Percentiles rank a stretch among this genome's conserved stretches.
phyloP scores from a whole-genome alignment of 2,888 invertebrate species.

The Crocallis elinguaria region DNA sequence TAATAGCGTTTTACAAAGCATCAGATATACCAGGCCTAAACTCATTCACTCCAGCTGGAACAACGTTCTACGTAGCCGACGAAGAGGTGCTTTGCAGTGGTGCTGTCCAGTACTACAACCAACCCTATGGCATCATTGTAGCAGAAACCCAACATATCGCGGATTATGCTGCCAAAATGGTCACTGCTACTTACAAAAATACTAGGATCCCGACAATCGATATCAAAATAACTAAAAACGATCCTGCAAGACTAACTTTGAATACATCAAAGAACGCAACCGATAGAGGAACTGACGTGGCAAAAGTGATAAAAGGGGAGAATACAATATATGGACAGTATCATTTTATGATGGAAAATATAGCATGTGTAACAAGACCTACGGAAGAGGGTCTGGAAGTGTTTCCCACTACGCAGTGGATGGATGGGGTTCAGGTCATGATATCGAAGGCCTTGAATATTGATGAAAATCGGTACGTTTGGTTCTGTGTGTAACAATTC shows the following conservation, averaged over 20 bases:
- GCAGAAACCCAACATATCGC: slow-evolving; percentile 84
- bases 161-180: slow-evolving; percentile 81
- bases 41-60: slow-evolving; percentile 61
- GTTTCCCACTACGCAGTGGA: slow-evolving; percentile 85
- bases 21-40: slow-evolving; percentile 88
- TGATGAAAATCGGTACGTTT: slow-evolving; percentile 86
- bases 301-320: slow-evolving; percentile 76
- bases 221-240: slow-evolving; percentile 49
- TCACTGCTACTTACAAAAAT: slow-evolving; percentile 81
- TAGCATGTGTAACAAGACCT: slow-evolving; percentile 86
- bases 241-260: slow-evolving; percentile 45
- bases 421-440: slow-evolving; percentile 82
- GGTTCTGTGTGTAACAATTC: too few relatives aligned
- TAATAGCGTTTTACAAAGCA: slow-evolving; percentile 85
- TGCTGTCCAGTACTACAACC: slow-evolving; percentile 58
- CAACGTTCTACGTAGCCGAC: slow-evolving; percentile 33
- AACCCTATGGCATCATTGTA: slow-evolving; percentile 78
- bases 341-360: slow-evolving; percentile 90
- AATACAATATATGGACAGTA: slow-evolving; percentile 86
- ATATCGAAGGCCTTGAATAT: slow-evolving; percentile 81
- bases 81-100: slow-evolving; percentile 77
- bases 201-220: slow-evolving; percentile 59
- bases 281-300: slow-evolving; percentile 65
- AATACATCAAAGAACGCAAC: slow-evolving; percentile 43
- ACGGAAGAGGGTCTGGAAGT: slow-evolving; percentile 89